phyloP scores from a whole-genome alignment of 2,797 vertebrate genomes.

The Nannoperca australis region DNA sequence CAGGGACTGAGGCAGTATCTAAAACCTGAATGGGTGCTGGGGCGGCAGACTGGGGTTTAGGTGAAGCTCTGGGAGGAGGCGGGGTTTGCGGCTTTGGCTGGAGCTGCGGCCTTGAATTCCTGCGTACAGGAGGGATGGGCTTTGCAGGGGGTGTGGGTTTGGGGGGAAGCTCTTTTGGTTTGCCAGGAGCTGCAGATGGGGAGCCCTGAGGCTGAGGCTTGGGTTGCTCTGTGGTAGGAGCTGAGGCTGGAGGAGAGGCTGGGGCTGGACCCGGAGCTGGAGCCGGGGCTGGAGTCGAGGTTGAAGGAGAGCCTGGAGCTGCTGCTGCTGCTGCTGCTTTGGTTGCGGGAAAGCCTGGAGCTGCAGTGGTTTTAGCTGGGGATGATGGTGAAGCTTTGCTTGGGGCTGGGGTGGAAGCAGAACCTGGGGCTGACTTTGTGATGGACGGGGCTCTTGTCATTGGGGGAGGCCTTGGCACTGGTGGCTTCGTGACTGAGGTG shows the following conservation, averaged over 20 bases:
- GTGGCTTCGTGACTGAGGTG: constrained; percentile 76
- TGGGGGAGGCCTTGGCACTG: constrained; percentile 80
- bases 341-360: constrained; percentile 34
- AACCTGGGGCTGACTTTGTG: constrained; percentile 64
- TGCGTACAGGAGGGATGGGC: constrained; percentile 86
- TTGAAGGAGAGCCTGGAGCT: constrained; percentile 16
- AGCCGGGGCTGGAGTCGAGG: not conserved
- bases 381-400: constrained; percentile 66
- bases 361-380: constrained; percentile 53
- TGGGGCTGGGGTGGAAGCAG: constrained; percentile 53
- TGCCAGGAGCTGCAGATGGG: constrained; percentile 84
- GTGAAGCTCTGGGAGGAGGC: constrained; percentile 73
- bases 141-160: constrained; percentile 86
- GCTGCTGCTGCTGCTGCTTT: constrained; percentile 12
- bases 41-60: constrained; percentile 69
- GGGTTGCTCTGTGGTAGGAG: constrained; percentile 90
- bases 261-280: constrained; percentile 22
- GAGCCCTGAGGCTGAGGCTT: constrained; percentile 87
- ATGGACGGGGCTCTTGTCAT: constrained; percentile 79
- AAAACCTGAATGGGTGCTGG: constrained; percentile 55
- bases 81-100: constrained; percentile 87
- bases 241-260: constrained; percentile 51
- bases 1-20: constrained; percentile 66
- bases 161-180: constrained; percentile 84
- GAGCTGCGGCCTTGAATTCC: constrained; percentile 86